These are phyloP conservation scores for Drosophila ogumai DNA, from an alignment of 1,140 invertebrate species.

Conservation along the genomic window DNA sequence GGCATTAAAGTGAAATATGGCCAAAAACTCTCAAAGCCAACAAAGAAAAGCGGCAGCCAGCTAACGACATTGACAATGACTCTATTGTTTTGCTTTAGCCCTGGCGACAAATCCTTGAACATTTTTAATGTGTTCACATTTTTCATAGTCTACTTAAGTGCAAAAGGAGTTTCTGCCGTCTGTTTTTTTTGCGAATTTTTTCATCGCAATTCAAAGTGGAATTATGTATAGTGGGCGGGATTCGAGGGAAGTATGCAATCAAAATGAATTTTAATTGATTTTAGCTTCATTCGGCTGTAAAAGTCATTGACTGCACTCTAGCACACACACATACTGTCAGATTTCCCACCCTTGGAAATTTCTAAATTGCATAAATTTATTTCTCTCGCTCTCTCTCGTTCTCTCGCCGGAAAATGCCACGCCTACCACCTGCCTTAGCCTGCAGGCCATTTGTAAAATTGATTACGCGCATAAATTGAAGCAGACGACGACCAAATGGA, in stretches of 20 bases:
- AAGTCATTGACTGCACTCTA: constrained; percentile 69
- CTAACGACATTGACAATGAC: constrained; percentile 51
- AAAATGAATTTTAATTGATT: constrained; percentile 81
- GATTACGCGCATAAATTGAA: constrained; percentile 83
- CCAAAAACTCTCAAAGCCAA: constrained; percentile 24
- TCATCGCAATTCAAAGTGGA: not conserved
- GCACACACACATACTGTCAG: constrained; percentile 21
- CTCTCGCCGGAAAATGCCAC: constrained; percentile 51
- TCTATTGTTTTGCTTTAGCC: constrained; percentile 45
- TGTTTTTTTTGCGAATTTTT: not conserved
- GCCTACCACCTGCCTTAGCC: constrained; percentile 61
- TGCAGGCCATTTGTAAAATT: constrained; percentile 83
- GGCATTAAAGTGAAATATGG: constrained; percentile 78
- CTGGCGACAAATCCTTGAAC: constrained; percentile 18
- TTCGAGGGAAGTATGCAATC: constrained; percentile 59
- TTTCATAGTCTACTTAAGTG: constrained; percentile 47
- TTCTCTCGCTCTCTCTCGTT: constrained; percentile 30
- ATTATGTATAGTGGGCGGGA: constrained; percentile 18
- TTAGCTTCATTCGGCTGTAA: constrained; percentile 54
- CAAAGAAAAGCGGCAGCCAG: constrained; percentile 15
- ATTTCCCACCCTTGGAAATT: constrained; percentile 52
- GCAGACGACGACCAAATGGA: constrained; percentile 63
- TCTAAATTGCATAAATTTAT: constrained; percentile 83
- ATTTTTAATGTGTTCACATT: constrained; percentile 46
- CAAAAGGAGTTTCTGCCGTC: not conserved